Percentiles rank a stretch among this genome's conserved stretches.
Conservation (phyloP, 2,113 vertebrate genomes). For the Pelvicachromis taeniatus region DNA sequence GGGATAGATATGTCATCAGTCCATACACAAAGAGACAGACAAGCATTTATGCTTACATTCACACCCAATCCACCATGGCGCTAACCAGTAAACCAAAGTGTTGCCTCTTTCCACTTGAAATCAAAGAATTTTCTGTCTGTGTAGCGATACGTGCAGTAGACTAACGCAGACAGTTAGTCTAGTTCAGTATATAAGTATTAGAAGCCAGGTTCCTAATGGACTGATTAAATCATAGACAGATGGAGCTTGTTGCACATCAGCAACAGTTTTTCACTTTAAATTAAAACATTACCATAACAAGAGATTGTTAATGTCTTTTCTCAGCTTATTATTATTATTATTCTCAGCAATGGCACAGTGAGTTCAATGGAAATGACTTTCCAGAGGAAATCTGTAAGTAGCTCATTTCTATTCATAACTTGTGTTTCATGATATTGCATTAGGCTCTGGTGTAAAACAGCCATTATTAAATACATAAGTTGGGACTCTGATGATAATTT, state of each 20-base stretch:
- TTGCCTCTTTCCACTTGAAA: background rate
- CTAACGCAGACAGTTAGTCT: background rate
- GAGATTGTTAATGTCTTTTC: background rate
- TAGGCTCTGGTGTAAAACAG: background rate
- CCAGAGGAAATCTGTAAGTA: background rate
- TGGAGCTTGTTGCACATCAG: background rate
- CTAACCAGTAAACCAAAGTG: background rate
- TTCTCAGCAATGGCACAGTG: background rate
- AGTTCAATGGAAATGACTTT: background rate
- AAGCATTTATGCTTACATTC: background rate
- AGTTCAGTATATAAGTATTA: background rate
- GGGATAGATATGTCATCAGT: background rate
- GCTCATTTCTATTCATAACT: background rate
- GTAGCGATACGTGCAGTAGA: background rate
- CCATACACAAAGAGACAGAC: background rate
- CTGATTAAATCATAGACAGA: background rate
- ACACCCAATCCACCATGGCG: fast-evolving
- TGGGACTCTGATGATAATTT: background rate
- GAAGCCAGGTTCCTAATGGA: background rate
- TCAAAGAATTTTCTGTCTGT: background rate
- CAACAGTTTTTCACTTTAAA: background rate
- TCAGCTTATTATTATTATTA: background rate
- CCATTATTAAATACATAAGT: background rate
- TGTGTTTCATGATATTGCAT: background rate
- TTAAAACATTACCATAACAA: background rate